Evolutionary conservation across 2,888 invertebrate genomes (phyloP).

Genomic region (Idaea straminata): DNA sequence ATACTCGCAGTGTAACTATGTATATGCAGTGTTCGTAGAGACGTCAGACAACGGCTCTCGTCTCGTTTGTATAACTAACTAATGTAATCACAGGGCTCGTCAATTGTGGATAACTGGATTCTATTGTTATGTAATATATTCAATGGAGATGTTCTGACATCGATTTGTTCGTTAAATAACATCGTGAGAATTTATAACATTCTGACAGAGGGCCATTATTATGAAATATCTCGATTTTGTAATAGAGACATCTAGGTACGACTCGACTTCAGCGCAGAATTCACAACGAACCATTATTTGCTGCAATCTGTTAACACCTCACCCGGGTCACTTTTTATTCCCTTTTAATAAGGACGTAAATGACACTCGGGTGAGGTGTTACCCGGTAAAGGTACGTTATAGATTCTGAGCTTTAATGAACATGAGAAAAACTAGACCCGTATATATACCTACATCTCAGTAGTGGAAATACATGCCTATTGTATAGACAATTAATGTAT

Average conservation of each 20-base stretch:
- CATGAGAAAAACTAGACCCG: too few species aligned
- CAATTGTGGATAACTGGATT: background rate
- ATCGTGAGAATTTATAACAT: background rate
- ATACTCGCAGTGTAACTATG: too few species aligned
- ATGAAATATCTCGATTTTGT: background rate
- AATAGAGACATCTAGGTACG: background rate
- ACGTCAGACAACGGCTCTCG: background rate
- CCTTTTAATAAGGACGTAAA: too few species aligned
- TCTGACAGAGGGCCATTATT: background rate
- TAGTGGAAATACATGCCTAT: background rate
- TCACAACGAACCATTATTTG: too few species aligned
- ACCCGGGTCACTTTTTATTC: too few species aligned
- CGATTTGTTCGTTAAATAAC: background rate
- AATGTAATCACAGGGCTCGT: background rate
- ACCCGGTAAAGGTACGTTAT: too few species aligned
- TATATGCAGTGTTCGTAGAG: background rate
- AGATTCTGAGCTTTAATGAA: too few species aligned
- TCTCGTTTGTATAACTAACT: background rate
- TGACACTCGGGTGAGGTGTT: too few species aligned
- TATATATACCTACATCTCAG: background rate
- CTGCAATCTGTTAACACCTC: too few species aligned
- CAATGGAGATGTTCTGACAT: background rate
- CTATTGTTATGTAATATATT: constrained; percentile 4
- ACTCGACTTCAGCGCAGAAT: background rate
- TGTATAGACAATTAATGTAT: background rate